phyloP scores from a whole-genome alignment of 1,140 invertebrate species.

The Cotesia chilonis region DNA sequence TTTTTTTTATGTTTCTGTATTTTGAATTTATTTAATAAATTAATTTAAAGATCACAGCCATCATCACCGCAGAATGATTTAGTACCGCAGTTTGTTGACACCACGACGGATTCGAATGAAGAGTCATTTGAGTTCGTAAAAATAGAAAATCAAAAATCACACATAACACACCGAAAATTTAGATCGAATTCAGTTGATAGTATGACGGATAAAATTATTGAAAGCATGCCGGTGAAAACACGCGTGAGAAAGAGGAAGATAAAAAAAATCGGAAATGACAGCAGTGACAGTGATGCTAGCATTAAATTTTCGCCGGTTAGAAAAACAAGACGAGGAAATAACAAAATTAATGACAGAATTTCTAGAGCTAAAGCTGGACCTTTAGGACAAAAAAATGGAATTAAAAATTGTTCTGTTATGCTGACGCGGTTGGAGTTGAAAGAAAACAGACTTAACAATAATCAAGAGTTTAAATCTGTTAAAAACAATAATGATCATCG shows the following conservation, averaged over 20 bases:
- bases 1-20: no score
- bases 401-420: slow-evolving; percentile 12
- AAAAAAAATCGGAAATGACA: not conserved
- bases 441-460: not conserved
- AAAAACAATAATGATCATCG: not conserved
- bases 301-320: not conserved
- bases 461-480: not conserved
- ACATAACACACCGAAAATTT: no score
- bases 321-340: not conserved
- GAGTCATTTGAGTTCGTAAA: no score
- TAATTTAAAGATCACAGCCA: no score
- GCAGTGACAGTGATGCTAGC: not conserved
- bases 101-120: no score
- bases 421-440: not conserved
- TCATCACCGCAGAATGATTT: no score
- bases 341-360: not conserved
- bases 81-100: no score
- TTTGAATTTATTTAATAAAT: no score
- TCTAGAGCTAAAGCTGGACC: not conserved
- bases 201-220: not conserved
- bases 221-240: not conserved
- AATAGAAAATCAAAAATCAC: no score
- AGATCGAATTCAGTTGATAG: not conserved
- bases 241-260: not conserved
- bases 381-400: not conserved